phyloP scores from a whole-genome alignment of 2,113 vertebrate genomes.

The Himantopus leucocephalus region DNA sequence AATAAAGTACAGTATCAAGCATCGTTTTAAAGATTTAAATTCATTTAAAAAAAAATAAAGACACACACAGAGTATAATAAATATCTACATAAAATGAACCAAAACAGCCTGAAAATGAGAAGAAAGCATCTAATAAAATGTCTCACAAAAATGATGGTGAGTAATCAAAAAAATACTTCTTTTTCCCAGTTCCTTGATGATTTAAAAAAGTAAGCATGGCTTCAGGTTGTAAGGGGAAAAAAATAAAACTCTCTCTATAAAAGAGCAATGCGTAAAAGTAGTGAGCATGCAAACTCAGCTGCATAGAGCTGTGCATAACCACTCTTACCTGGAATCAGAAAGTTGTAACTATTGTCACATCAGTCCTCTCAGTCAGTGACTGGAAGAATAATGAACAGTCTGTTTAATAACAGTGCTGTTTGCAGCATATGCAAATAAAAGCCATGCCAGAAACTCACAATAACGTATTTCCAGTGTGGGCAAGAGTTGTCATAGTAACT shows the following conservation, averaged over 20 bases:
- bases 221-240: not conserved
- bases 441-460: conserved; percentile 6
- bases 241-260: rapidly evolving
- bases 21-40: not conserved
- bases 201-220: not conserved
- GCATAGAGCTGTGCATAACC: not conserved
- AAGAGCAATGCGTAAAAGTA: not conserved
- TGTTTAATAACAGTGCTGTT: conserved; percentile 56
- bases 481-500: conserved; percentile 44
- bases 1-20: not conserved
- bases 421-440: conserved; percentile 9
- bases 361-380: not conserved
- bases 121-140: not conserved
- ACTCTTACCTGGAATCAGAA: not conserved
- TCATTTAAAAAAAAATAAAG: not conserved
- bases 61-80: not conserved
- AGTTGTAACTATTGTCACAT: not conserved
- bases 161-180: not conserved
- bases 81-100: not conserved
- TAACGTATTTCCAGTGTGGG: not conserved
- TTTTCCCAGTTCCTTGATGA: not conserved
- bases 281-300: not conserved
- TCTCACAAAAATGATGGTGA: not conserved
- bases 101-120: not conserved
- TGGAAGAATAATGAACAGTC: conserved; percentile 30